A percentile compares a stretch with the other conserved stretches of the same genome.
Evolutionary conservation across 2,797 vertebrate genomes (phyloP).

Genomic region (Parauchenoglanis punctatus): DNA sequence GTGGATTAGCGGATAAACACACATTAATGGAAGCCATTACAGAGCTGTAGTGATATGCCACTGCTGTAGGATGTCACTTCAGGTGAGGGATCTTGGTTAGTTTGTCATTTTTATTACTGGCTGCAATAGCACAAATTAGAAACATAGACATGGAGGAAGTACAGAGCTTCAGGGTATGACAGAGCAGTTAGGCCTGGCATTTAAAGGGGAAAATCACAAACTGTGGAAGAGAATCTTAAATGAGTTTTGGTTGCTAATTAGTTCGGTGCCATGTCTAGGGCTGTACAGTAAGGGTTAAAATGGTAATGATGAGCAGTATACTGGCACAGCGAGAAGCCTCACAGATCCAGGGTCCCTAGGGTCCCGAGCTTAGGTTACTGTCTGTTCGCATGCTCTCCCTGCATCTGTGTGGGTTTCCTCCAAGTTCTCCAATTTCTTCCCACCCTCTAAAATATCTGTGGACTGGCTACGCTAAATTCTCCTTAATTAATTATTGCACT

Average conservation of each 20-base stretch:
- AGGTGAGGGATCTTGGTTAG: constrained; percentile 65
- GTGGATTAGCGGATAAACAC: constrained; percentile 70
- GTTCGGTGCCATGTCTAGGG: background rate
- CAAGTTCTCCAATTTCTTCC: background rate
- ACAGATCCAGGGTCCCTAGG: background rate
- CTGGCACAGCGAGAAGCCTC: background rate
- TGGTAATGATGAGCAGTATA: background rate
- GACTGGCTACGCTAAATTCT: background rate
- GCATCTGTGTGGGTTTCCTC: background rate
- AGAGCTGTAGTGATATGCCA: constrained; percentile 62
- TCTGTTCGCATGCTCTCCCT: background rate
- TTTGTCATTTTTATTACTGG: constrained; percentile 69
- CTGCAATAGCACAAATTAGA: constrained; percentile 63
- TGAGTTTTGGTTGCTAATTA: background rate
- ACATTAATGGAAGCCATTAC: constrained; percentile 67
- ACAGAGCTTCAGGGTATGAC: constrained; percentile 34
- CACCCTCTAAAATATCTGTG: too few relatives aligned
- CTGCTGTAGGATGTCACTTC: constrained; percentile 71
- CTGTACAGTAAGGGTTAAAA: background rate
- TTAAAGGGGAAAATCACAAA: constrained; percentile 30
- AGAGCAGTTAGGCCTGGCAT: constrained; percentile 27
- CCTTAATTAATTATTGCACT: background rate
- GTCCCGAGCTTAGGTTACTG: background rate
- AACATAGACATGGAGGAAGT: constrained; percentile 31
- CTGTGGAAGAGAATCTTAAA: constrained; percentile 6